A percentile compares a stretch with the other conserved stretches of the same genome.
Conservation (phyloP, 2,113 vertebrate genomes). For the Phaethornis superciliosus region DNA sequence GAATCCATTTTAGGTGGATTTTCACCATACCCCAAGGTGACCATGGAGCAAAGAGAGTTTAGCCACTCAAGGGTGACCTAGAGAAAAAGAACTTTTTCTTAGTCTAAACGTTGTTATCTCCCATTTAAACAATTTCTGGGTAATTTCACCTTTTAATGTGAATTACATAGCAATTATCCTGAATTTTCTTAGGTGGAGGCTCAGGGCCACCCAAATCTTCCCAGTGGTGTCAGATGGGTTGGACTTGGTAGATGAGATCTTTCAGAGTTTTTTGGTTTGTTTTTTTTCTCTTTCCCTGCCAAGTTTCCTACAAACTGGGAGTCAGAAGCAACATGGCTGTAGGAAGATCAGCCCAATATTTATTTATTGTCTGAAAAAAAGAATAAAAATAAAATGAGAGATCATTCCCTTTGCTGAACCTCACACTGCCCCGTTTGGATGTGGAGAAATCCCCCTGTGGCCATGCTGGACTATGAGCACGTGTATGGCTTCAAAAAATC, state of each 20-base stretch:
- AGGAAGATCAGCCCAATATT: neutral
- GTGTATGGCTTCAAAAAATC: neutral
- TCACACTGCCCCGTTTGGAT: neutral
- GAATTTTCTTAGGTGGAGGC: neutral
- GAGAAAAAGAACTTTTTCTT: neutral
- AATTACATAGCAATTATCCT: neutral
- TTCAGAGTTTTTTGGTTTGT: neutral
- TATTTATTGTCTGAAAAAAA: neutral
- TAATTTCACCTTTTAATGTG: neutral
- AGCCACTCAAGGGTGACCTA: neutral
- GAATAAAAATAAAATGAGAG: too few relatives aligned
- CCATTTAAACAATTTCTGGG: neutral
- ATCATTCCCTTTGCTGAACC: too few relatives aligned
- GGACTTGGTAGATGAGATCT: neutral
- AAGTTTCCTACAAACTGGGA: too few relatives aligned
- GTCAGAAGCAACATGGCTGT: neutral
- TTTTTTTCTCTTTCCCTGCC: neutral
- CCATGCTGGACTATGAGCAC: accelerated
- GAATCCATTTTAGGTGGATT: neutral
- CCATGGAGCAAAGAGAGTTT: neutral
- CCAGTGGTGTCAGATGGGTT: neutral
- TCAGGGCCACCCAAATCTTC: neutral
- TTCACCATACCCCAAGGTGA: neutral
- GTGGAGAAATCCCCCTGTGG: accelerated
- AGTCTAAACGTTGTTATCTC: accelerated